These are phyloP conservation scores for Dryobotodes eremita DNA, from an alignment of 2,888 invertebrate species.

Conservation along the genomic window DNA sequence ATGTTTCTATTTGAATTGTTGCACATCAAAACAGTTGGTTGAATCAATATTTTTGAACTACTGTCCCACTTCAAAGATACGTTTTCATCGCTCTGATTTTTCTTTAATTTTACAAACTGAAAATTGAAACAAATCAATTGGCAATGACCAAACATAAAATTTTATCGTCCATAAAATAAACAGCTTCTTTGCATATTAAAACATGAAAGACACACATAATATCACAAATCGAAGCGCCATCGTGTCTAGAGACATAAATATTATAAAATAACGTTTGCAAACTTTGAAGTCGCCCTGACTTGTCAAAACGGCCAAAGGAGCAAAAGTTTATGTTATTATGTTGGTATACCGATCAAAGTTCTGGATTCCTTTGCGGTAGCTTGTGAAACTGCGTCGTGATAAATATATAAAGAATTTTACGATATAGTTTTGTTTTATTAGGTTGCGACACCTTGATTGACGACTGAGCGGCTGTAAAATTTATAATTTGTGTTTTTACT, in stretches of 20 bases:
- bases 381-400: constrained; percentile 61
- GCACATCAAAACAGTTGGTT: neutral
- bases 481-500: constrained; percentile 55
- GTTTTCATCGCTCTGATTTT: neutral
- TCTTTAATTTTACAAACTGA: constrained; percentile 5
- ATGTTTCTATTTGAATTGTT: neutral
- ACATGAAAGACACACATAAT: constrained; percentile 49
- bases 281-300: constrained; percentile 66
- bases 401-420: constrained; percentile 61
- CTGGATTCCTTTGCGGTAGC: constrained; percentile 61
- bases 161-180: constrained; percentile 35
- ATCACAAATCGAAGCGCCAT: constrained; percentile 47
- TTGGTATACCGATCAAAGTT: constrained; percentile 79
- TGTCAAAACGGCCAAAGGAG: constrained; percentile 82
- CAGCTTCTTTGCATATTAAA: constrained; percentile 31
- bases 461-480: constrained; percentile 44
- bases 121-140: constrained; percentile 21
- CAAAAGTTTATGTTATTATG: constrained; percentile 76
- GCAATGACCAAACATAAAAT: constrained; percentile 33
- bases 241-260: constrained; percentile 52
- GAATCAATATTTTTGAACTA: neutral
- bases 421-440: constrained; percentile 55
- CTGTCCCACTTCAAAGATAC: constrained; percentile 17
- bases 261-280: constrained; percentile 54
- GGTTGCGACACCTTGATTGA: constrained; percentile 56